Base-by-base conservation (phyloP, 2,113 vertebrate species). In the Ageneiosus marmoratus region DNA sequence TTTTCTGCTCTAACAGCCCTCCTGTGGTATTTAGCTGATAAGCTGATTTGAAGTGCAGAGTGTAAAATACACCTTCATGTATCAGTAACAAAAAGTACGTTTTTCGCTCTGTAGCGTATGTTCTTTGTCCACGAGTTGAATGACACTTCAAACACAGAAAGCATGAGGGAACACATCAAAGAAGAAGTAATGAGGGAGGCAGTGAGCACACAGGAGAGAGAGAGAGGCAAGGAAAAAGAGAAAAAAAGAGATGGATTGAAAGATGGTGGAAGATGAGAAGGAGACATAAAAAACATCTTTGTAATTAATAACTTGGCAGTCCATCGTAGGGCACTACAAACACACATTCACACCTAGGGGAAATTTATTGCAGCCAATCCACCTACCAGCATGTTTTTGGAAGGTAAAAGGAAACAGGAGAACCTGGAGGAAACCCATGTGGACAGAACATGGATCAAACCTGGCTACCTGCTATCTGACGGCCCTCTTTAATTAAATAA, bases 91-190 rank as follows among this genome's bases (percentile, higher is more conserved):
- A 27, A 70, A 74, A 74, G n/a, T 74, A 51, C 1, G 18, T 81
- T 22, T 67, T 80, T 77, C 81, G 85, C 78, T 86, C 87, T 87
- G 86, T 83, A 88, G 75, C 88, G 87, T 88, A 88, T 87, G 86
- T 89, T 90, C 84, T 84, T 79, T 88, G 89, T 85, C 89, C 90
- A 92, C 91, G 88, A 92, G 85, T 87, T 90, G 89, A 91, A 88
- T 91, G 89, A 91, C 88, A 91, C 93, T 92, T 92, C 89, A 92
- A 92, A 91, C 56, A 67, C 82, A 83, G 89, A 85, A 89, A 80
- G 82, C 80, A 79, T 51, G 79, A 85, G 81, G 67, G 74, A 86
- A 86, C 80, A 90, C 86, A 92, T 92, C 86, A 92, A 93, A 92
- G 87, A 79, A 79, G 84, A 87, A 77, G 87, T 87, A 85, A 74